These are phyloP conservation scores for Ctenodactylus gundi DNA, from an alignment of 2,113 vertebrate species.

Conservation along the genomic window DNA sequence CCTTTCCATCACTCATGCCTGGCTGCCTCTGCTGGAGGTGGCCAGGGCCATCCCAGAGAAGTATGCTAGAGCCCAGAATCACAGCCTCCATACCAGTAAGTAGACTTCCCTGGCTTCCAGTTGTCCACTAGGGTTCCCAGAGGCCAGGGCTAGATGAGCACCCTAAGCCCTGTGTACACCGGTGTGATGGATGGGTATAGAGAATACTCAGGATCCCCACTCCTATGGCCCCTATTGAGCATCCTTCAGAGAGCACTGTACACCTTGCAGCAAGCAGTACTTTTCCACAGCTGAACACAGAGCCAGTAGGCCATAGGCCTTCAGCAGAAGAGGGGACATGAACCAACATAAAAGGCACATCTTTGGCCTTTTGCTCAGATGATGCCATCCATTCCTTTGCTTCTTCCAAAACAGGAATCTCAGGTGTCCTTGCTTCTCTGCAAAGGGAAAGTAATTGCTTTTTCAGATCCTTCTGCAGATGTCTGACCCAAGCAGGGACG, in stretches of 20 bases:
- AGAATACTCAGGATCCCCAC: background rate
- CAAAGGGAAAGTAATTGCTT: background rate
- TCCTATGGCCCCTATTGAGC: background rate
- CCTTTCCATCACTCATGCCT: background rate
- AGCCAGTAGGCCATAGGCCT: background rate
- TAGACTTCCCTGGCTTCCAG: background rate
- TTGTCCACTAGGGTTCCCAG: background rate
- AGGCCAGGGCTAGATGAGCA: background rate
- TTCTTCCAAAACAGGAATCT: background rate
- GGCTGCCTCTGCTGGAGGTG: no score
- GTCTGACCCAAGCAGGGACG: background rate
- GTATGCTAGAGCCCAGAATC: background rate
- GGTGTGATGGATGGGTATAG: background rate
- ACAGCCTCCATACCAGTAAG: background rate
- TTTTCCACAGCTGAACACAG: background rate
- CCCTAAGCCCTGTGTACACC: background rate
- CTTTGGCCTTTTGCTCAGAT: background rate
- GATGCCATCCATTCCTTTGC: background rate
- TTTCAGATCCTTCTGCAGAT: background rate
- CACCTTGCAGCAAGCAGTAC: background rate
- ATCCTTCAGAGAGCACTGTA: background rate
- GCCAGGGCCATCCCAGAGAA: background rate
- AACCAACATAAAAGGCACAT: no score
- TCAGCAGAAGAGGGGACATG: rapidly evolving
- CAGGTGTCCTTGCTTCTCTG: background rate